These are phyloP conservation scores for Megaceryle maxima DNA, from an alignment of 2,113 vertebrate genomes.

Conservation along the genomic window DNA sequence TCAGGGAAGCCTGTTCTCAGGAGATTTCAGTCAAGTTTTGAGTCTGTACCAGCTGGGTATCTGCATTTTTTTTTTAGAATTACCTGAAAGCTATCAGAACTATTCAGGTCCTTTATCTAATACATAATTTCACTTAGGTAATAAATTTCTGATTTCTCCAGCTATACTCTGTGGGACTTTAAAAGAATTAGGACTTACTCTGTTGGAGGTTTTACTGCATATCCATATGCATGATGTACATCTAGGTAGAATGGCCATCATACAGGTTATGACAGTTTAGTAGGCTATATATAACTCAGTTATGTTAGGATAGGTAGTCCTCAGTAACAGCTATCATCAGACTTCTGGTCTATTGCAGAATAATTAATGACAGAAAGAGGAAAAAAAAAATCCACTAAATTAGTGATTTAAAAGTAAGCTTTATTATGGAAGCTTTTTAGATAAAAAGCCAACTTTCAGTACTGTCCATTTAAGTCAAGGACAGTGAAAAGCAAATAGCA, in stretches of 20 bases:
- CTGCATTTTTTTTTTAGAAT: not conserved
- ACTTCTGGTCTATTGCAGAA: conserved; percentile 36
- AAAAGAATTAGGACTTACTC: not conserved
- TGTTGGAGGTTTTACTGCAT: not conserved
- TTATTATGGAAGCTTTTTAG: conserved; percentile 23
- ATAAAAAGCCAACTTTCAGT: not conserved
- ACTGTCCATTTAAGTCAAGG: conserved; percentile 56
- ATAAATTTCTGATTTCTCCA: not conserved
- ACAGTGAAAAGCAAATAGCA: conserved; percentile 65
- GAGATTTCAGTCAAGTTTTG: not conserved
- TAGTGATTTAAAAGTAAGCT: conserved; percentile 66
- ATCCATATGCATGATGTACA: not conserved
- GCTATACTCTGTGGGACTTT: not conserved
- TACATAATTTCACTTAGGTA: not conserved
- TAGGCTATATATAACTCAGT: not conserved
- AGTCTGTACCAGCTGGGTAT: not conserved
- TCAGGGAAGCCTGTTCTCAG: not conserved
- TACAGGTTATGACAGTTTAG: not conserved
- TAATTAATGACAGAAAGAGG: conserved; percentile 41
- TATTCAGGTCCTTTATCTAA: not conserved
- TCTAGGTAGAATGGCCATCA: not conserved
- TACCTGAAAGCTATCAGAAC: not conserved
- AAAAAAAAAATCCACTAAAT: conserved; percentile 51
- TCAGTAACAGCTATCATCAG: conserved; percentile 5
- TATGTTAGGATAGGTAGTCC: not conserved